A percentile compares a stretch with the other conserved stretches of the same genome.
These are phyloP conservation scores for Scaptomyza polygonia DNA, from an alignment of 2,888 invertebrate genomes.

Conservation along the genomic window DNA sequence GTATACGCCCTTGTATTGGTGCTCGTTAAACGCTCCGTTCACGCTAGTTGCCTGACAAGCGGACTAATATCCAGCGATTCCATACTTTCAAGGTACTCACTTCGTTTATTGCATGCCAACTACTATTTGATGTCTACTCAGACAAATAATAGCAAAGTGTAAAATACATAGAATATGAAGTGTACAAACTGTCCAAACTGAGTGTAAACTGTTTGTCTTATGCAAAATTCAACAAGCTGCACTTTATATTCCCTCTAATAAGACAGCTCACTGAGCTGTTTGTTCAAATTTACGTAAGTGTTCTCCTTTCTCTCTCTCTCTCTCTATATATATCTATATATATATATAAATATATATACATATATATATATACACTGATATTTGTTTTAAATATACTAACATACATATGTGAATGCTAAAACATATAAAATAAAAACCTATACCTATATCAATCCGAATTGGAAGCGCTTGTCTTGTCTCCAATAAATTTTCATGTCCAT, in stretches of 20 bases:
- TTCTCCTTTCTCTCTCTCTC: constrained; percentile 19
- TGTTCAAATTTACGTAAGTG: constrained; percentile 68
- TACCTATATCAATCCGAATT: constrained; percentile 7
- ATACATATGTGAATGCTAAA: constrained; percentile 22
- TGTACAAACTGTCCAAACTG: constrained; percentile 22
- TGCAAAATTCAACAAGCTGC: constrained; percentile 57
- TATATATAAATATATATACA: constrained; percentile 17
- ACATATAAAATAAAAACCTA: constrained; percentile 1
- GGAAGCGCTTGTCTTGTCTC: constrained; percentile 21
- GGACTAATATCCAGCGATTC: constrained; percentile 15
- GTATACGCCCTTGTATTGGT: constrained; percentile 31
- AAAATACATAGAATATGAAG: constrained; percentile 19
- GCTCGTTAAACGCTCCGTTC: constrained; percentile 16
- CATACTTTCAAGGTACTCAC: constrained; percentile 30
- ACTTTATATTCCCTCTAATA: constrained; percentile 46
- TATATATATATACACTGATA: constrained; percentile 25
- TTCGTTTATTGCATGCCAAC: constrained; percentile 53
- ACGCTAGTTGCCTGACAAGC: constrained; percentile 30
- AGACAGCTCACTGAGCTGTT: constrained; percentile 46
- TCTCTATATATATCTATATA: constrained; percentile 9
- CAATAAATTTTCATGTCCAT: constrained; percentile 32
- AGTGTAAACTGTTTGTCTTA: constrained; percentile 31
- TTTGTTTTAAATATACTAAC: constrained; percentile 2
- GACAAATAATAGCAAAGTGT: constrained; percentile 9
- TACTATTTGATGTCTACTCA: constrained; percentile 34